Base-by-base conservation (phyloP, 37 sponge, comb jelly and placozoan species). In the Cliona cf. orientalis region DNA sequence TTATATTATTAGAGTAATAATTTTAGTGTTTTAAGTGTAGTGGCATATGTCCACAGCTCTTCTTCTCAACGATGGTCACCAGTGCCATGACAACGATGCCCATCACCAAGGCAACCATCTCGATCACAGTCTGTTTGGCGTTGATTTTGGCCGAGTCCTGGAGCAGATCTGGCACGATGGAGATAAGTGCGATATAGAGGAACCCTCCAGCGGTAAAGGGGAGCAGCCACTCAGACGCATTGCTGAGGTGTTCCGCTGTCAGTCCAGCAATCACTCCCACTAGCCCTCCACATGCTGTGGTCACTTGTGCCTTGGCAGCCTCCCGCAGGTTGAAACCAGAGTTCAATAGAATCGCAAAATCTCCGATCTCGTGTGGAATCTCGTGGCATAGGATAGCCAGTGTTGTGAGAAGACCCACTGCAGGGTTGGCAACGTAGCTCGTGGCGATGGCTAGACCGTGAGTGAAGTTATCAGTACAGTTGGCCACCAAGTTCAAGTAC, bases 121-220 rank as follows among this genome's bases (percentile, higher is more conserved):
- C 63, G 9, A 70, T 11, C n/a, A 66, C 5, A 42, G 64, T 63
- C 5, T 26, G 33, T 12, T 12, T 23, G 1, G 14, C 25, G n/a
- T 40, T 58, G 14, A 17, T 35, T 31, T 31, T 66, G 21, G 32
- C 28, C 60, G 23, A 25, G 4, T 59, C 11, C 58, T 90, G 68
- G 70, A 90, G 36, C 28, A 90, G 70, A 26, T 68, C 69, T 11
- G 96, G 96, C 9, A 93, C 3, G 39, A 96, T 90, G 42, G 95
- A 83, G 6, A 92, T 94, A 44, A 96, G 46, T 3, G 88, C 69
- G 0, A 96, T 87, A 81, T 96, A 96, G 58, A 96, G 57, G 68
- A 96, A 96, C 17, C 96, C 96, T 25, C 96, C 96, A 40, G 96
- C 93, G 26, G 96, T 93, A 72, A 96, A 96, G 6, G 96, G 91